phyloP scores from a whole-genome alignment of 2,888 invertebrate genomes.

The Pseudoips prasinana region DNA sequence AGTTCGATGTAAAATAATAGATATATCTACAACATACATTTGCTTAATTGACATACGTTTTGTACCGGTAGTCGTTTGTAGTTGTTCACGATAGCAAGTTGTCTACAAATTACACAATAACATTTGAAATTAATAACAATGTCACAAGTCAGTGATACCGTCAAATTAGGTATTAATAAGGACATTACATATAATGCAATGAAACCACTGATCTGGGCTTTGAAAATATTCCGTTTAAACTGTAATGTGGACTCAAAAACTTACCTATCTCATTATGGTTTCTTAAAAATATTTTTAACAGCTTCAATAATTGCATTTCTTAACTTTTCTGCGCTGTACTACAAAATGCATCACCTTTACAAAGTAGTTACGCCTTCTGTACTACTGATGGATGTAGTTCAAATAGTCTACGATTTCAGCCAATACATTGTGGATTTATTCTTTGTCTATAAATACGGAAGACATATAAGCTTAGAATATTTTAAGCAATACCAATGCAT shows the following conservation, averaged over 20 bases:
- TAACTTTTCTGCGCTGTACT: conserved; percentile 41
- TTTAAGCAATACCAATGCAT: conserved; percentile 51
- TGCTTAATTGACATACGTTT: too few species aligned
- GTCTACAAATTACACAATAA: too few species aligned
- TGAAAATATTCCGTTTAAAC: conserved; percentile 50
- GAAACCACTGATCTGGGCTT: conserved; percentile 38
- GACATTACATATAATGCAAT: conserved; percentile 26
- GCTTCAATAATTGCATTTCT: conserved; percentile 35
- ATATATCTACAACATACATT: too few species aligned
- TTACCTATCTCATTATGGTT: conserved; percentile 9
- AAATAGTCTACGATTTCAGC: conserved; percentile 50
- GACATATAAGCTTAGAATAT: conserved; percentile 47
- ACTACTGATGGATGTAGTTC: conserved; percentile 50
- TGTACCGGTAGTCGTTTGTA: too few species aligned
- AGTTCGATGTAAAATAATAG: too few species aligned
- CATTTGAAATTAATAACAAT: too few species aligned
- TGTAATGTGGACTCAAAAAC: conserved; percentile 25
- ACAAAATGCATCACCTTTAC: conserved; percentile 44
- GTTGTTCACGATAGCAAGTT: too few species aligned
- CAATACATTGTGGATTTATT: conserved; percentile 58
- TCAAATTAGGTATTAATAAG: too few species aligned
- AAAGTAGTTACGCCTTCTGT: conserved; percentile 41
- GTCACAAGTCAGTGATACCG: too few species aligned
- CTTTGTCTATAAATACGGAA: conserved; percentile 54
- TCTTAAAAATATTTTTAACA: conserved; percentile 26